phyloP scores from a whole-genome alignment of 2,113 vertebrate genomes.

The Columba livia region DNA sequence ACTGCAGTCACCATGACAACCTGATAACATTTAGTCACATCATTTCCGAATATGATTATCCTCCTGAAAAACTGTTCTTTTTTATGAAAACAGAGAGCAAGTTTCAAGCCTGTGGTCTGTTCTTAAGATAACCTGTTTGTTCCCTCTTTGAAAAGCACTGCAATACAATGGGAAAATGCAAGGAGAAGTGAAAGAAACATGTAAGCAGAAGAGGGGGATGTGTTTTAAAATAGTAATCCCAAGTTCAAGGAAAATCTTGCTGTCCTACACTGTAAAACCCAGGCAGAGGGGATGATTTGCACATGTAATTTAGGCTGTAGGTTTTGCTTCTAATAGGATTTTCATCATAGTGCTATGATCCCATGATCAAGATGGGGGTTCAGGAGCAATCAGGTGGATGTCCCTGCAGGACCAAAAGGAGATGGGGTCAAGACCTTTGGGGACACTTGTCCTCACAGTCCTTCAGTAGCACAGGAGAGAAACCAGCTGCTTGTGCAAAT shows the following conservation, averaged over 20 bases:
- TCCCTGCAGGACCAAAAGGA: neutral
- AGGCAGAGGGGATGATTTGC: neutral
- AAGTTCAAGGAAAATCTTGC: neutral
- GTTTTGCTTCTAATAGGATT: neutral
- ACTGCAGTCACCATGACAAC: constrained; percentile 41
- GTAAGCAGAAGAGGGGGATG: neutral
- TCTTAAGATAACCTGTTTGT: constrained; percentile 34
- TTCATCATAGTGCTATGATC: rapidly evolving
- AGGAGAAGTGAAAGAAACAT: neutral
- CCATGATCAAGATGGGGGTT: rapidly evolving
- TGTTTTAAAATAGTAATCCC: neutral
- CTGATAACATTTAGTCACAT: constrained; percentile 56
- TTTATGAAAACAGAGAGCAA: constrained; percentile 48
- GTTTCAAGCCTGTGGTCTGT: constrained; percentile 41
- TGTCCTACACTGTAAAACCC: neutral
- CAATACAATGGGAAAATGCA: neutral
- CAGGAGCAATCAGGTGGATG: neutral
- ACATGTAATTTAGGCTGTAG: neutral
- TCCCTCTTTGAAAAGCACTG: neutral
- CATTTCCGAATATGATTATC: constrained; percentile 51
- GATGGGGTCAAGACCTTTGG: neutral
- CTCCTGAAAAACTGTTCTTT: constrained; percentile 36
- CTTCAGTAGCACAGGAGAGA: neutral
- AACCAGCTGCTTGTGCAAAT: neutral
- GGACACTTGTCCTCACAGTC: neutral